phyloP scores from a whole-genome alignment of 2,797 vertebrate species.

The Pseudocheirus occidentalis region DNA sequence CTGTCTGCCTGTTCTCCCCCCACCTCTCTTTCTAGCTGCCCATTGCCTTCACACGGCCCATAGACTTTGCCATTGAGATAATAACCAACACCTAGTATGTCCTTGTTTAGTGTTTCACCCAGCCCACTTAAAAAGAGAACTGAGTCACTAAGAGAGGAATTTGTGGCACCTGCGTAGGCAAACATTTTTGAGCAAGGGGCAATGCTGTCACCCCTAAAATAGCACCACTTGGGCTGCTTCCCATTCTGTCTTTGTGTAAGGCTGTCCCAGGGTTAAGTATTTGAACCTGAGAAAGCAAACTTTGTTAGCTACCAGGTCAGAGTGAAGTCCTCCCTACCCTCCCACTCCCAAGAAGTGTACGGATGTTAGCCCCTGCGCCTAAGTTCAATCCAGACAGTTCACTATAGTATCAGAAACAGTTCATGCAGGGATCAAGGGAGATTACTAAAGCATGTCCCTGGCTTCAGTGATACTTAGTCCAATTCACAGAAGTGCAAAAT shows the following conservation, averaged over 20 bases:
- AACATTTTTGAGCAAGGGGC: constrained; percentile 29
- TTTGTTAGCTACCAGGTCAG: background rate
- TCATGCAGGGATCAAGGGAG: constrained; percentile 83
- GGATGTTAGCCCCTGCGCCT: background rate
- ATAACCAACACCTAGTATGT: background rate
- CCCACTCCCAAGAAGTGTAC: background rate
- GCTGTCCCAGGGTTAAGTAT: background rate
- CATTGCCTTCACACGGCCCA: background rate
- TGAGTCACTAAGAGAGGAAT: constrained; percentile 23
- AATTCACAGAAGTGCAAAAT: background rate
- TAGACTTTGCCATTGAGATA: background rate
- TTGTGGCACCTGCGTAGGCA: constrained; percentile 23
- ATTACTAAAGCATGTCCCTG: constrained; percentile 81
- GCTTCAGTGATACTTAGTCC: constrained; percentile 80
- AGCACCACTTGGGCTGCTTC: background rate
- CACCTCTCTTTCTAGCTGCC: background rate
- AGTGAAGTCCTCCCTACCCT: background rate
- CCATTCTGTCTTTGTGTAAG: background rate
- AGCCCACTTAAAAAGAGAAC: constrained; percentile 13
- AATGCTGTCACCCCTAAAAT: background rate
- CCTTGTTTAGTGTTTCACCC: background rate
- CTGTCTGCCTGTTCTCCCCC: background rate
- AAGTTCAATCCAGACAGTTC: background rate
- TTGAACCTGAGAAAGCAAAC: background rate
- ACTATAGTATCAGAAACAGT: background rate